These are phyloP conservation scores for Zoroaster sp. DNA, from an alignment of 53 echinoderm and acorn worm genomes.

Conservation along the genomic window DNA sequence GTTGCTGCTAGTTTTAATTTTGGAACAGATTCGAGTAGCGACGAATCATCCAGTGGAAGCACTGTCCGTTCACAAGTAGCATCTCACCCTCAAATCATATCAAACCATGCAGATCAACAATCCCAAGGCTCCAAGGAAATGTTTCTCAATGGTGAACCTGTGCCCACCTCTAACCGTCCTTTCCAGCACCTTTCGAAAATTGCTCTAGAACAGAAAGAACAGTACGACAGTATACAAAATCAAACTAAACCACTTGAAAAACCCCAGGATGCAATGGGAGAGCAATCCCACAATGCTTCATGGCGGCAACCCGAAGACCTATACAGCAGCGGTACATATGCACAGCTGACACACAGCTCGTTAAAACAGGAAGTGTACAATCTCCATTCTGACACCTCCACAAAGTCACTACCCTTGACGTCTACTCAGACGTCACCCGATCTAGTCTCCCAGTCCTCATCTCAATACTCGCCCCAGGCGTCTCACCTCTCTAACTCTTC, in stretches of 20 bases:
- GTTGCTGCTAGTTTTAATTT: constrained; percentile 28
- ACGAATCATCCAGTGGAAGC: constrained; percentile 1
- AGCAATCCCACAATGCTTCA: background rate
- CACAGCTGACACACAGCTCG: background rate
- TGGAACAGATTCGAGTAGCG: background rate
- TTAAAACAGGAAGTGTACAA: background rate
- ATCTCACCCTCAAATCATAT: constrained; percentile 4
- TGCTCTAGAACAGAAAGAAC: constrained; percentile 23
- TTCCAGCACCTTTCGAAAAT: constrained; percentile 26
- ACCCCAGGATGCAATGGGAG: background rate
- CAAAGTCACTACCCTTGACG: constrained; percentile 4
- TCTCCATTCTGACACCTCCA: background rate
- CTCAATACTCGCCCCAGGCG: constrained; percentile 20
- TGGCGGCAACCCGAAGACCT: background rate
- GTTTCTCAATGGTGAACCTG: background rate
- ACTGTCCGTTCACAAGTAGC: background rate
- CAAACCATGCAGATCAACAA: constrained; percentile 1
- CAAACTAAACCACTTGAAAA: background rate
- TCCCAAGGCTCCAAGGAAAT: background rate
- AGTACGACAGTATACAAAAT: background rate
- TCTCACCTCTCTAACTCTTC: constrained; percentile 67
- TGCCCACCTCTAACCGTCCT: background rate
- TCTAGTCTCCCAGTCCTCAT: constrained; percentile 5
- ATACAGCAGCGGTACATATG: background rate
- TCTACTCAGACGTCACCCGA: constrained; percentile 12